phyloP scores from a whole-genome alignment of 64 coral and sea anemone genomes.

The Exaiptasia diaphana region DNA sequence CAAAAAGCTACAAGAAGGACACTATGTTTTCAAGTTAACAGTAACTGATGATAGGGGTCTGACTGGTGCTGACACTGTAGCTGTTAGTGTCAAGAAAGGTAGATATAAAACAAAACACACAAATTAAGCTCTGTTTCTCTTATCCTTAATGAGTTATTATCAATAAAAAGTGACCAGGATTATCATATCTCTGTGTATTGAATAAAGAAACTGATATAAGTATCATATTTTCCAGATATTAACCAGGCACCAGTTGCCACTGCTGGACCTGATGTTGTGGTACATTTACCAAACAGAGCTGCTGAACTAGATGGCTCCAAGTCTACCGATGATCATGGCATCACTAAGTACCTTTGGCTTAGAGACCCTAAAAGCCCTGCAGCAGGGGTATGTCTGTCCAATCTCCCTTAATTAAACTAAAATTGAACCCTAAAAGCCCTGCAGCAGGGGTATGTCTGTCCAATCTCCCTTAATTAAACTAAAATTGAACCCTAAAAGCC shows the following conservation, averaged over 20 bases:
- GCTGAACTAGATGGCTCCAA: constrained; percentile 82
- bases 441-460: constrained; percentile 81
- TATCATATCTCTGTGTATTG: too few species aligned
- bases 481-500: constrained; percentile 92
- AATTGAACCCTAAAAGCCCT: constrained; percentile 92
- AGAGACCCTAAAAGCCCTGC: constrained; percentile 94
- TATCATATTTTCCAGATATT: constrained; percentile 63
- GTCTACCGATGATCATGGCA: constrained; percentile 85
- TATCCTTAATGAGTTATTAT: too few species aligned
- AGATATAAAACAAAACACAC: neutral
- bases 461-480: too few species aligned
- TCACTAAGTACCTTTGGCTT: constrained; percentile 75
- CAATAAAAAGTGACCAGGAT: too few species aligned
- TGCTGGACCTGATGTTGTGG: constrained; percentile 89
- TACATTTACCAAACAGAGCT: constrained; percentile 83
- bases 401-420: too few species aligned
- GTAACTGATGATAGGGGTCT: constrained; percentile 91
- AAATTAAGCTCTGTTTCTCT: neutral
- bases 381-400: constrained; percentile 72
- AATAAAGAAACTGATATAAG: too few species aligned
- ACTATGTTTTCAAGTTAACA: constrained; percentile 89
- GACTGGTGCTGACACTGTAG: constrained; percentile 65
- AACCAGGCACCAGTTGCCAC: constrained; percentile 70
- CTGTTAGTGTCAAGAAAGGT: constrained; percentile 96
- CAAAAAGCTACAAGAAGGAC: constrained; percentile 84